Evolutionary conservation across 1,140 invertebrate species (phyloP).

Genomic region (Brachystomella parvula): DNA sequence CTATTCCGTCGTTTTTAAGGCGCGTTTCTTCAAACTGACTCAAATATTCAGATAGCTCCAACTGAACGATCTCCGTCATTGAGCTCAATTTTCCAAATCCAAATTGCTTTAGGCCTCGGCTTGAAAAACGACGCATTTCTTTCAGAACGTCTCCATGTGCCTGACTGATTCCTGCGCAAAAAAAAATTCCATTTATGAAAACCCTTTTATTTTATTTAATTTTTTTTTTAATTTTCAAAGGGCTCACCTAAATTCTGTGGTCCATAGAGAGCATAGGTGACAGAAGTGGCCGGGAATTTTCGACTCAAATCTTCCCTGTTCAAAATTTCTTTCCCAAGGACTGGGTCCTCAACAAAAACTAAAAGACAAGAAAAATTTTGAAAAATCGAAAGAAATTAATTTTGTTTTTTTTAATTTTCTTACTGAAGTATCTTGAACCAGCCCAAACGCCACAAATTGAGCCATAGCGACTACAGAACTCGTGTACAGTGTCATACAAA

Average conservation of each 20-base stretch:
- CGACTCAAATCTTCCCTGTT: slow-evolving; percentile 13
- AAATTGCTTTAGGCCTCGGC: slow-evolving; percentile 12
- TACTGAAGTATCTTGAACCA: slow-evolving; percentile 18
- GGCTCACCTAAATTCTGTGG: slow-evolving; percentile 5
- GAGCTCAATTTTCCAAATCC: slow-evolving; percentile 13
- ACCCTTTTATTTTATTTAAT: neutral
- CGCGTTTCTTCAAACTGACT: slow-evolving; percentile 13
- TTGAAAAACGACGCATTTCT: slow-evolving; percentile 20
- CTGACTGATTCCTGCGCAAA: slow-evolving; percentile 21
- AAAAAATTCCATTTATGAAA: neutral
- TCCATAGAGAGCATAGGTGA: slow-evolving; percentile 16
- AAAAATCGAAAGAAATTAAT: neutral
- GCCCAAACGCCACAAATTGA: slow-evolving; percentile 13
- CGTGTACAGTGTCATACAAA: slow-evolving; percentile 3
- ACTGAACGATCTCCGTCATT: slow-evolving; percentile 6
- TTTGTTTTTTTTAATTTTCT: neutral
- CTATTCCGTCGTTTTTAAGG: neutral
- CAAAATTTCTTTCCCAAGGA: slow-evolving; percentile 16
- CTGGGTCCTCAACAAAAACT: slow-evolving; percentile 18
- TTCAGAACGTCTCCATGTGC: slow-evolving; percentile 21
- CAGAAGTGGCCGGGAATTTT: slow-evolving; percentile 17
- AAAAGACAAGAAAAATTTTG: neutral
- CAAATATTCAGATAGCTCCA: slow-evolving; percentile 10
- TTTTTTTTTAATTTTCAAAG: neutral
- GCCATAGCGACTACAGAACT: slow-evolving; percentile 13